Conservation (phyloP, 2,888 invertebrate species). For the Calliphora vomitoria region DNA sequence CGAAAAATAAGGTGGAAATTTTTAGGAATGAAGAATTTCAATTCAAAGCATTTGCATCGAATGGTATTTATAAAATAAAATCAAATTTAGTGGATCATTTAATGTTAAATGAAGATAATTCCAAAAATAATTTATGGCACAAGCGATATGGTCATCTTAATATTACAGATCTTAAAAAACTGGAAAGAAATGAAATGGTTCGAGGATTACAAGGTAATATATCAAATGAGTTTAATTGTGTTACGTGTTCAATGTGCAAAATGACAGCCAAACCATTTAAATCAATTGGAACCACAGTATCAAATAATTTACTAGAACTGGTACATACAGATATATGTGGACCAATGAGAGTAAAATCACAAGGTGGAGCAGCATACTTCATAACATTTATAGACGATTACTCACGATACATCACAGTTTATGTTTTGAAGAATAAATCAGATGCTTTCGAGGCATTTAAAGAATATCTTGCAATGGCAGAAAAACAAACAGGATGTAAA, state of each 20-base stretch:
- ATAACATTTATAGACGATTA: conserved; percentile 2
- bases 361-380: background rate
- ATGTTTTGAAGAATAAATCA: no score
- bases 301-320: conserved; percentile 17
- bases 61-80: conserved; percentile 16
- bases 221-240: background rate
- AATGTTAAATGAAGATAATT: conserved; percentile 4
- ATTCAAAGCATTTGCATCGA: background rate
- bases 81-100: background rate
- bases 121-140: conserved; percentile 18
- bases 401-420: no score
- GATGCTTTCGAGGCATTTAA: no score
- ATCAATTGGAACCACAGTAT: conserved; percentile 11
- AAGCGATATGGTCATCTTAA: conserved; percentile 11
- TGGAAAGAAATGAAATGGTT: conserved; percentile 19
- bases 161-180: conserved; percentile 10
- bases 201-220: conserved; percentile 21
- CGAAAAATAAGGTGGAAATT: background rate
- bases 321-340: conserved; percentile 30
- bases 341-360: background rate
- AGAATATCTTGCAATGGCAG: no score
- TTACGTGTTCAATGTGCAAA: conserved; percentile 14
- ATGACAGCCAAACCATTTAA: conserved; percentile 10
- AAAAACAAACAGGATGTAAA: no score
- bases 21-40: conserved; percentile 10